A percentile compares a stretch with the other conserved stretches of the same genome.
These are phyloP conservation scores for Erethizon dorsatum DNA, from an alignment of 2,797 vertebrate genomes.

Conservation along the genomic window DNA sequence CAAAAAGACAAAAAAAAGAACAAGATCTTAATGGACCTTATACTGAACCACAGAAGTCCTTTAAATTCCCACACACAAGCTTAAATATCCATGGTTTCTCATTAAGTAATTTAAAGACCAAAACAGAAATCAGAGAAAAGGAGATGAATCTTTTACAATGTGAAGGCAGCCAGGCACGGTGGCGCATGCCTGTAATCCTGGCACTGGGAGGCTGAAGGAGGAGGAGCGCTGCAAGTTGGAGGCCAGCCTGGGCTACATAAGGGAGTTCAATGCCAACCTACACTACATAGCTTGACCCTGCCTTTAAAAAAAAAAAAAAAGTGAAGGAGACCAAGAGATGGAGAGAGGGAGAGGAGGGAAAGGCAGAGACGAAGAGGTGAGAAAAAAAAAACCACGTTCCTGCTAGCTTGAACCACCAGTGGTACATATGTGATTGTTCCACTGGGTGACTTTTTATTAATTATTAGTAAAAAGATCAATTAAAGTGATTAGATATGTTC, in stretches of 20 bases:
- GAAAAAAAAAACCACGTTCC: not conserved
- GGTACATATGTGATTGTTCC: not conserved
- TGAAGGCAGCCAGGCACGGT: not conserved
- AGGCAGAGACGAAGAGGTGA: not conserved
- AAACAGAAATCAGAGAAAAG: not conserved
- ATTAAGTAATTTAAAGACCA: not conserved
- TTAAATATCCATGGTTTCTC: not conserved
- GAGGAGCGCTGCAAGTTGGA: too few species aligned
- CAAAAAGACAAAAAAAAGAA: not conserved
- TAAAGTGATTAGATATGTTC: not conserved
- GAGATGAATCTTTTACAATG: not conserved
- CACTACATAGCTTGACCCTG: not conserved
- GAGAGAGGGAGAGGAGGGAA: not conserved
- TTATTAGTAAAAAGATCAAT: not conserved
- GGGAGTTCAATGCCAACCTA: too few species aligned
- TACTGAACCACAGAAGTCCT: not conserved
- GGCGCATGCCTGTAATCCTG: too few species aligned
- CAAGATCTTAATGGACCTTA: not conserved
- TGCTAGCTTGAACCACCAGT: not conserved
- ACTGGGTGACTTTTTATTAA: not conserved
- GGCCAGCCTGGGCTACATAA: too few species aligned
- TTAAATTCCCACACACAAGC: not conserved
- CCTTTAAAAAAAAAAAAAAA: not conserved
- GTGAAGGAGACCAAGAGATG: too few species aligned
- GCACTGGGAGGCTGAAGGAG: too few species aligned